Evolutionary conservation across 2,797 vertebrate species (phyloP), one percentile per base, ranked within the genome.

Genomic region (Alauda arvensis): DNA sequence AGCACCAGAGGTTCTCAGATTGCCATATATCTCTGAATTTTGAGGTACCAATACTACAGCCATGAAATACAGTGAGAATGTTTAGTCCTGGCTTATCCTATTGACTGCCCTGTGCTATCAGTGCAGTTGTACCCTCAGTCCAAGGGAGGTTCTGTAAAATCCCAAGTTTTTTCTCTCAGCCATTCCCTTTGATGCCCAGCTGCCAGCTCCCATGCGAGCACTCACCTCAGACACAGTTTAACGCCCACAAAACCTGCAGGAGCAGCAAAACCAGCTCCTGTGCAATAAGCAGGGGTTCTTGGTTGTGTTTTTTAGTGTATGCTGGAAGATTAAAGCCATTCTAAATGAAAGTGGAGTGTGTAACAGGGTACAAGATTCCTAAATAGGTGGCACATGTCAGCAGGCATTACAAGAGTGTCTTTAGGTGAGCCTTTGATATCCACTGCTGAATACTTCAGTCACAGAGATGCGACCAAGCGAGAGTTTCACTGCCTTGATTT

Each of bases 381-480:
- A 55, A 90, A 87, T 90, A 91, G 85, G 89, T 91, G 94, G 68
- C 92, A 89, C 55, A 80, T 94, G 93, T 92, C 92, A 90, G 87
- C 79, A 94, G 62, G 83, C 60, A 91, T 95, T 93, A 87, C 74
- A 70, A 12, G 15, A 18, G 68, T 68, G 63, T 86, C 86, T 93
- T 92, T 52, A 88, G 85, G 92, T 82, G 93, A 96, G 86, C 62
- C 91, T 94, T 94, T 94, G 89, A 94, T 95, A 91, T 9, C 26
- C 23, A 14, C 82, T 84, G 80, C 56, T 69, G 85, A 81, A 79
- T 13, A 75, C 91, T 77, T 90, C 87, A 75, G 72, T 19, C 66
- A 76, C 67, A 71, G 65, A 82, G 80, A 80, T 72, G 81, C 7
- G 1, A 83, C 87, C 89, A 83, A 42, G 71, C 52, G 18, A 89